phyloP scores from a whole-genome alignment of 2,797 vertebrate species.

The Neosilurus mollespiculum region DNA sequence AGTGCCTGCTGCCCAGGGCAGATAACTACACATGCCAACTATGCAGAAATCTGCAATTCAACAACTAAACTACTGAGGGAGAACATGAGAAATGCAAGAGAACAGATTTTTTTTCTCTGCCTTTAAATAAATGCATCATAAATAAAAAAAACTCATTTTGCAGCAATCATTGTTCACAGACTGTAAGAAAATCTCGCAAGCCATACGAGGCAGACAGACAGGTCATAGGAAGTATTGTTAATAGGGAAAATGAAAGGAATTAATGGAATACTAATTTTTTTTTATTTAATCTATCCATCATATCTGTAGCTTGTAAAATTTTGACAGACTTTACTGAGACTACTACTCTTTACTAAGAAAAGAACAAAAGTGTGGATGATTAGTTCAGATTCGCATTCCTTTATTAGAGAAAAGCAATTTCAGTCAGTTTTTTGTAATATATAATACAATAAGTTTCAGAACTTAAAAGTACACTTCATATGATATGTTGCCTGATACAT shows the following conservation, averaged over 20 bases:
- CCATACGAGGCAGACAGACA: background rate
- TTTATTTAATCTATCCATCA: background rate
- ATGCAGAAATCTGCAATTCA: slow-evolving; percentile 59
- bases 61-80: slow-evolving; percentile 57
- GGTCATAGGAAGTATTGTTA: background rate
- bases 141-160: slow-evolving; percentile 27
- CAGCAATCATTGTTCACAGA: background rate
- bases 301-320: background rate
- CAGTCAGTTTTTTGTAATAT: too few relatives aligned
- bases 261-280: background rate
- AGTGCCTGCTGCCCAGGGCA: slow-evolving; percentile 56
- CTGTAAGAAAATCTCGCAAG: background rate
- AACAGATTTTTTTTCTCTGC: slow-evolving; percentile 16
- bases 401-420: too few relatives aligned
- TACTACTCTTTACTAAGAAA: too few relatives aligned
- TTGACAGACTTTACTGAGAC: background rate
- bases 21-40: slow-evolving; percentile 60
- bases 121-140: slow-evolving; percentile 26
- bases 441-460: too few relatives aligned
- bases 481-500: too few relatives aligned
- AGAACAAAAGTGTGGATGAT: background rate
- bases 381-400: too few relatives aligned
- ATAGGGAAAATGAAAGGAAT: background rate
- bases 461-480: background rate
- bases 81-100: slow-evolving; percentile 39